Base-by-base conservation (phyloP, 2,888 invertebrate species). In the Phasia obesa region DNA sequence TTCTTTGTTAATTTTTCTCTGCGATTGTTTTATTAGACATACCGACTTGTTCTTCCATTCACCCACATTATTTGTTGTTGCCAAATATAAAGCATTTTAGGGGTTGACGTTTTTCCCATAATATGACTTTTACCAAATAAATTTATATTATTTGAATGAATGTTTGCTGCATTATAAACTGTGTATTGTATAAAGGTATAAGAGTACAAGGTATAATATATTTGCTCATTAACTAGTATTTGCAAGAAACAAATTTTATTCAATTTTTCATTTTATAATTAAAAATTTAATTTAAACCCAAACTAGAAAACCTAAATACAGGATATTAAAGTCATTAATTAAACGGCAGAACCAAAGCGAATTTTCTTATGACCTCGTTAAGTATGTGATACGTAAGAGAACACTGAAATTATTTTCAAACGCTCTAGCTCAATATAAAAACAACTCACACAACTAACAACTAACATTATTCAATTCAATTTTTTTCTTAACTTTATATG, bases 241-340 rank as follows among this genome's bases (percentile, higher is more conserved):
- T 53, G 42, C 35, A 38, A 47, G 51, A 17, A 51, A 23, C 67
- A 53, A 38, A 42, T 6, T 53, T 55, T 60, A 7, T 47, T 60
- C 44, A 15, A 67, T 79, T 67, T 67, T 65, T 73, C 59, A 77
- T 62, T 55, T 49, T 17, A 69, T 67, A 35, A 79, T 55, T 65
- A 70, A 75, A 82, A 75, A 71, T 75, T 83, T 59, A 71, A 75
- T 83, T 75, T 47, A 44, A 69, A 73, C 69, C 51, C 64, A 74
- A 74, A 77, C 65, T 59, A 70, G 70, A 53, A 74, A 78, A 74
- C 64, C 64, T n/a, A 64, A 78, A 64, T 57, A 38, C 69, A 78
- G 70, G 70, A 78, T 74, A 82, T 78, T 78, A 27, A 31, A 70
- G 57, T 53, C 70, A 69, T 71, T 27, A 69, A 49, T 69, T 69